These are phyloP conservation scores for Miichthys miiuy DNA, from an alignment of 2,797 vertebrate species.

Conservation along the genomic window DNA sequence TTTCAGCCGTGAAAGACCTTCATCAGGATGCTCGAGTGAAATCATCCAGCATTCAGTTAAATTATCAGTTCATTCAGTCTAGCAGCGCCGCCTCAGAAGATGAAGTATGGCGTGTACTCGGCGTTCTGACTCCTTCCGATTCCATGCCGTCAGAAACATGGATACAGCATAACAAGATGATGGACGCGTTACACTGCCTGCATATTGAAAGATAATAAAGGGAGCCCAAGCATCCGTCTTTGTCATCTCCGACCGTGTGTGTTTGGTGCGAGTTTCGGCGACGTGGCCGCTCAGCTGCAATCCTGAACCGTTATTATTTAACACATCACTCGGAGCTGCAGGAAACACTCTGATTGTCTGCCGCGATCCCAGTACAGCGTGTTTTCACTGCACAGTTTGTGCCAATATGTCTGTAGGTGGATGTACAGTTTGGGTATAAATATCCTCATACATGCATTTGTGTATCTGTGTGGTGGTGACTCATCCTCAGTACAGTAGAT, in stretches of 20 bases:
- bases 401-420: constrained; percentile 21
- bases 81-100: constrained; percentile 48
- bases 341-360: constrained; percentile 54
- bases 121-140: constrained; percentile 59
- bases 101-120: constrained; percentile 55
- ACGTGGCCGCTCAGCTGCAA: constrained; percentile 45
- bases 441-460: constrained; percentile 20
- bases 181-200: constrained; percentile 65
- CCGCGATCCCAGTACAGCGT: constrained; percentile 19
- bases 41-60: constrained; percentile 66
- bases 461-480: constrained; percentile 41
- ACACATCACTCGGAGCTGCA: constrained; percentile 56
- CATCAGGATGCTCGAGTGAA: constrained; percentile 54
- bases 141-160: constrained; percentile 60
- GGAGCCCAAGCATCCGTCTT: constrained; percentile 65
- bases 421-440: constrained; percentile 21
- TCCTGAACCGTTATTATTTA: constrained; percentile 58
- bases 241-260: constrained; percentile 55
- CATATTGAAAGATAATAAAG: constrained; percentile 73
- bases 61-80: constrained; percentile 59
- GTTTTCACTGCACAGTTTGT: constrained; percentile 20
- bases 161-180: constrained; percentile 68
- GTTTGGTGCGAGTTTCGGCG: constrained; percentile 14
- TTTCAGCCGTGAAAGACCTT: constrained; percentile 63
- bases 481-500: constrained; percentile 40